Conservation (phyloP, 2,888 invertebrate genomes). For the Yponomeuta cagnagella region DNA sequence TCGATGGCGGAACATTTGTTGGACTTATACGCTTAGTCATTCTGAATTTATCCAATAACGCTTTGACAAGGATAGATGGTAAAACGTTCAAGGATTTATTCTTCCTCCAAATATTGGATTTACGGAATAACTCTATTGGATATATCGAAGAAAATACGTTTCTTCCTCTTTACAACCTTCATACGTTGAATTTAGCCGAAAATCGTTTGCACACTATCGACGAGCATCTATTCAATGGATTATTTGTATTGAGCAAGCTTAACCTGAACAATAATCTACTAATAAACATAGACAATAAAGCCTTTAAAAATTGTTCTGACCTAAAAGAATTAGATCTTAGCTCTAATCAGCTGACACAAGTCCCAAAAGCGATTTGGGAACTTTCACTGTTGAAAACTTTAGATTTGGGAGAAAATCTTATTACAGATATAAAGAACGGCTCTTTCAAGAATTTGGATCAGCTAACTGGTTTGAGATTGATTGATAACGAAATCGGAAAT, state of each 20-base stretch:
- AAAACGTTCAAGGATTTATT: slow-evolving; percentile 91
- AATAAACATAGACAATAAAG: slow-evolving; percentile 83
- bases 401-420: slow-evolving; percentile 94
- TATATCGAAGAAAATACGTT: slow-evolving; percentile 92
- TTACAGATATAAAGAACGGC: slow-evolving; percentile 87
- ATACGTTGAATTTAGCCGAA: slow-evolving; percentile 91
- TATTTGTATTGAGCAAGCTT: slow-evolving; percentile 88
- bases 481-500: slow-evolving; percentile 92
- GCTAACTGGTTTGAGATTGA: slow-evolving; percentile 89
- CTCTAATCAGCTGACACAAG: slow-evolving; percentile 86
- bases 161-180: slow-evolving; percentile 90
- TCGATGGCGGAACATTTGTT: slow-evolving; percentile 89
- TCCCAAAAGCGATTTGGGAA: slow-evolving; percentile 88
- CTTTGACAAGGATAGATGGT: slow-evolving; percentile 87
- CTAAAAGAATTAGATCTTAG: slow-evolving; percentile 92
- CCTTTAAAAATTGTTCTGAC: slow-evolving; percentile 91
- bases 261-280: slow-evolving; percentile 91
- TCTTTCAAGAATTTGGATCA: slow-evolving; percentile 90
- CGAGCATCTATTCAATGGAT: slow-evolving; percentile 86
- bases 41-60: slow-evolving; percentile 90
- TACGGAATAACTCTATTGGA: slow-evolving; percentile 90
- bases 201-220: slow-evolving; percentile 89
- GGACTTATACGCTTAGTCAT: slow-evolving; percentile 91
- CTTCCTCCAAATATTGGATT: slow-evolving; percentile 89
- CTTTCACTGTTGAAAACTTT: slow-evolving; percentile 89